Evolutionary conservation across 1,140 invertebrate species (phyloP).

Genomic region (Zaprionus kolodkinae): DNA sequence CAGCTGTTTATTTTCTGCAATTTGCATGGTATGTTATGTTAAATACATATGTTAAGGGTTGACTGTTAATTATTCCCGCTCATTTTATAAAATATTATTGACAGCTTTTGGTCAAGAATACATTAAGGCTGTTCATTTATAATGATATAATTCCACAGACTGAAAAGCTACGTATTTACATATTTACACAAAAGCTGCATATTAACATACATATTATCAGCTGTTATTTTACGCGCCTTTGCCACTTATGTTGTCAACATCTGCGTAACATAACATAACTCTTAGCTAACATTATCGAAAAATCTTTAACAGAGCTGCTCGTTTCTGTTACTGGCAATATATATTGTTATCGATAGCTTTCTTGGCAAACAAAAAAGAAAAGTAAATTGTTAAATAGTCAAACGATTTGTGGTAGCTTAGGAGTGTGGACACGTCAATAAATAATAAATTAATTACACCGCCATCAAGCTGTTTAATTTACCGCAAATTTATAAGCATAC

Average conservation of each 20-base stretch:
- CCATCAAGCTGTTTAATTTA: conserved; percentile 76
- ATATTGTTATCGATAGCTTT: conserved; percentile 15
- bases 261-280: not conserved
- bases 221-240: not conserved
- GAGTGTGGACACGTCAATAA: conserved; percentile 29
- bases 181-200: no score
- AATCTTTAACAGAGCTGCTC: not conserved
- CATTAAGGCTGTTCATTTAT: no score
- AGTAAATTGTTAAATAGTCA: conserved; percentile 24
- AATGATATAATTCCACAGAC: no score
- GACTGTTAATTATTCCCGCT: no score
- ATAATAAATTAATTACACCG: conserved; percentile 16
- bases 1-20: no score
- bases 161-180: no score
- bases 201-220: not conserved
- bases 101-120: no score
- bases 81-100: no score
- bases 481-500: conserved; percentile 70
- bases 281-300: not conserved
- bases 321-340: not conserved
- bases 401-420: conserved; percentile 5
- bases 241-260: not conserved
- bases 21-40: no score
- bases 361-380: conserved; percentile 18
- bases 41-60: no score